Percentiles rank a stretch among this genome's conserved stretches.
Conservation (phyloP, 2,888 invertebrate genomes). For the Apamea monoglypha region DNA sequence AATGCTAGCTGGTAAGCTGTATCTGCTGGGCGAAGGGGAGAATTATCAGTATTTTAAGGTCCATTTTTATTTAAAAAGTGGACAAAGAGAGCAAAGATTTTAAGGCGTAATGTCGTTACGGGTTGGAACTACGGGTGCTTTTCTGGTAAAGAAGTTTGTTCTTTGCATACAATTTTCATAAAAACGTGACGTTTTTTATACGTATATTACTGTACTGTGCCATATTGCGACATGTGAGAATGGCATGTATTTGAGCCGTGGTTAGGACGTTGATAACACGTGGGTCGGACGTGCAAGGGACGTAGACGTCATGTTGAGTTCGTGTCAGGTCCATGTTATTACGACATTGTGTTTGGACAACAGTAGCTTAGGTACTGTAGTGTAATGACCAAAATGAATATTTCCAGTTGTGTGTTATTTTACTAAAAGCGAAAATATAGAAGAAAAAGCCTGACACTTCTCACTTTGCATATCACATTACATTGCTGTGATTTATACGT, state of each 20-base stretch:
- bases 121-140: neutral
- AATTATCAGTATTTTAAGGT: neutral
- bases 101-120: neutral
- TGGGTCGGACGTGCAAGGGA: constrained; percentile 12
- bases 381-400: neutral
- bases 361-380: neutral
- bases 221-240: neutral
- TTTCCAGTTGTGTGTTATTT: neutral
- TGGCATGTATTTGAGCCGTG: constrained; percentile 19
- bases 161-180: neutral
- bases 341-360: constrained; percentile 5
- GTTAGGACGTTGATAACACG: constrained; percentile 5
- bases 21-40: constrained; percentile 2
- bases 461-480: neutral
- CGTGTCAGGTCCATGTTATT: constrained; percentile 4
- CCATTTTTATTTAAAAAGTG: neutral
- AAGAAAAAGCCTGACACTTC: neutral
- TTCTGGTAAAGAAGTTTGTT: neutral
- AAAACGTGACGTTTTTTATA: neutral
- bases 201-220: neutral
- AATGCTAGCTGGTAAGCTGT: constrained; percentile 27
- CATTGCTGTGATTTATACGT: neutral
- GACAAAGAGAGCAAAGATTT: neutral
- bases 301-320: constrained; percentile 15
- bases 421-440: neutral